These are phyloP conservation scores for Cyprinodon tularosa DNA, from an alignment of 2,113 vertebrate species.

Conservation along the genomic window DNA sequence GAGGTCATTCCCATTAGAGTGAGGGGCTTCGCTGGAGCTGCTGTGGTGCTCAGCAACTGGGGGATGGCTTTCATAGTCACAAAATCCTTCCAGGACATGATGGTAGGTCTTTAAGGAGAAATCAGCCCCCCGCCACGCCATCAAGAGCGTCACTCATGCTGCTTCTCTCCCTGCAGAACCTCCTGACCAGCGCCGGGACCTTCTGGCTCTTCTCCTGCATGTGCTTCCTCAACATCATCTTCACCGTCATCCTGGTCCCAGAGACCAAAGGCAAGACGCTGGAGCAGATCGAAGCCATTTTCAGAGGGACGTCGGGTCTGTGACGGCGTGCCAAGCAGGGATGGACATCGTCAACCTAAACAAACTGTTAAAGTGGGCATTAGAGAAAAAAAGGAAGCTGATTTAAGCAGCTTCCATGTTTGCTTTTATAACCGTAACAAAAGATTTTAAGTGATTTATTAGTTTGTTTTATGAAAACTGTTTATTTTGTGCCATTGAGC, in stretches of 20 bases:
- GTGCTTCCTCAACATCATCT: constrained; percentile 82
- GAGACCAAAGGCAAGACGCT: constrained; percentile 92
- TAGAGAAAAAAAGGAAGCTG: background rate
- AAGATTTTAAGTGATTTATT: background rate
- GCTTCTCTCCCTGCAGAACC: constrained; percentile 64
- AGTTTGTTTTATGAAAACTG: background rate
- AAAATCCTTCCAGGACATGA: constrained; percentile 85
- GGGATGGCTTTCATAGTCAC: constrained; percentile 86
- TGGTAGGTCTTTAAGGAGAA: constrained; percentile 73
- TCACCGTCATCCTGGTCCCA: constrained; percentile 85
- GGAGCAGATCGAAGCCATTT: constrained; percentile 89
- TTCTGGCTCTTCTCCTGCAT: constrained; percentile 91
- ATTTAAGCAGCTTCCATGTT: background rate
- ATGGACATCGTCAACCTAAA: background rate
- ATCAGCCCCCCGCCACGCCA: background rate
- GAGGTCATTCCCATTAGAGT: constrained; percentile 87
- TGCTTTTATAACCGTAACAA: background rate
- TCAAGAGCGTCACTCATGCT: background rate
- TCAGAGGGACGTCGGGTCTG: constrained; percentile 72
- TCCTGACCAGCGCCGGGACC: constrained; percentile 84
- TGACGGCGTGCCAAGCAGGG: constrained; percentile 13
- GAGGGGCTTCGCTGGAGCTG: constrained; percentile 81
- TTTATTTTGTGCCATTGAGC: background rate
- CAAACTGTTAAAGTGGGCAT: background rate
- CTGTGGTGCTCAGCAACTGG: constrained; percentile 89